phyloP scores from a whole-genome alignment of 2,797 vertebrate genomes.

The Sphenopsis melanotis region DNA sequence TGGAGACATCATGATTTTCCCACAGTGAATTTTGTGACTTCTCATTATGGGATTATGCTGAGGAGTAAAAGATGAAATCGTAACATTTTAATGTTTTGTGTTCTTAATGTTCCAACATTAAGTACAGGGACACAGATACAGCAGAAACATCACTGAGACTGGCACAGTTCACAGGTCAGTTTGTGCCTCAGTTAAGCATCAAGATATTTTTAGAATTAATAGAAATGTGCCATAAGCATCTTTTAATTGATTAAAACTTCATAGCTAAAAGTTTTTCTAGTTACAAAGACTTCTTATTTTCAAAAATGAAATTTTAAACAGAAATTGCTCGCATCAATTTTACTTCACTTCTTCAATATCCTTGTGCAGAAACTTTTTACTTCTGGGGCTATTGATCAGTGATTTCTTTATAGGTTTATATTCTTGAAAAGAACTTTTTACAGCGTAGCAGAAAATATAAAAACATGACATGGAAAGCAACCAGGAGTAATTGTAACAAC shows the following conservation, averaged over 20 bases:
- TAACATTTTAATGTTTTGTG: not conserved
- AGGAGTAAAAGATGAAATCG: not conserved
- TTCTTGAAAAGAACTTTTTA: not conserved
- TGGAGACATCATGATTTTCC: not conserved
- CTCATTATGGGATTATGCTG: not conserved
- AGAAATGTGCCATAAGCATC: not conserved
- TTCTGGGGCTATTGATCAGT: not conserved
- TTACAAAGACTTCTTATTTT: not conserved
- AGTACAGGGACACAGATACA: not conserved
- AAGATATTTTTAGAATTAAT: not conserved
- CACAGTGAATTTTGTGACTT: not conserved
- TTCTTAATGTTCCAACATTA: conserved; percentile 1
- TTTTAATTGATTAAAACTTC: not conserved
- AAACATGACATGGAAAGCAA: not conserved
- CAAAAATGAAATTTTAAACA: not conserved
- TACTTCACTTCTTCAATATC: not conserved
- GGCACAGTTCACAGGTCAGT: not conserved
- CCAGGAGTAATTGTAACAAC: not conserved
- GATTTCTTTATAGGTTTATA: not conserved
- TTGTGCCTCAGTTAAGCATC: not conserved
- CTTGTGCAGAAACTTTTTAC: not conserved
- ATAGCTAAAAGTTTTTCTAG: not conserved
- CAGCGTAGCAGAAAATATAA: not conserved
- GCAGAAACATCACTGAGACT: not conserved
- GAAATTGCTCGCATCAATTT: not conserved